Percentiles rank a stretch among this genome's conserved stretches.
phyloP scores from a whole-genome alignment of 2,888 invertebrate species.

The Sturmia bella region DNA sequence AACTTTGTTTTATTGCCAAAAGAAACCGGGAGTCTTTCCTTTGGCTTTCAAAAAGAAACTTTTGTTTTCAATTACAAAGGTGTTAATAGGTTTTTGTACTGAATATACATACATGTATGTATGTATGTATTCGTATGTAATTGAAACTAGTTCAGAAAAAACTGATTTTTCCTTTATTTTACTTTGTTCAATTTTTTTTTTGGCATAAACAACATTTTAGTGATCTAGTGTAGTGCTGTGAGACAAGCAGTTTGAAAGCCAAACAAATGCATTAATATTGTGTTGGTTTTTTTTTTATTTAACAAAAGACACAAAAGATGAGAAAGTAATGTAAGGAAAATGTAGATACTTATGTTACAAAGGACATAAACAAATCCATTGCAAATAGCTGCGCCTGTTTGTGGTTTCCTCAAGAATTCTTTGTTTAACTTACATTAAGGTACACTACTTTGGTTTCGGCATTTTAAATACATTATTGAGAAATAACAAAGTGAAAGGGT shows the following conservation, averaged over 20 bases:
- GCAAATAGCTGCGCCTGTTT: slow-evolving; percentile 6
- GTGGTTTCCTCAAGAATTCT: slow-evolving; percentile 11
- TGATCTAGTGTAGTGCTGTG: neutral
- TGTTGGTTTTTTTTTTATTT: slow-evolving; percentile 6
- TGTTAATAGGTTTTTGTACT: no score
- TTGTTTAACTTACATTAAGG: neutral
- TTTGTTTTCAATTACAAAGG: no score
- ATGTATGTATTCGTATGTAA: no score
- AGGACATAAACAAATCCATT: slow-evolving; percentile 28
- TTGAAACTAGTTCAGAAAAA: no score
- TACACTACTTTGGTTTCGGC: slow-evolving; percentile 15
- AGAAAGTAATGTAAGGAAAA: slow-evolving; percentile 1
- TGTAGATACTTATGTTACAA: slow-evolving; percentile 28
- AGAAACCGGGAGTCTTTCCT: no score
- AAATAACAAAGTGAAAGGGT: neutral
- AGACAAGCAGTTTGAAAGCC: slow-evolving; percentile 12
- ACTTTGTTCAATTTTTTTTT: neutral
- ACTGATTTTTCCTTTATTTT: neutral
- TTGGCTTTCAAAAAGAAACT: no score
- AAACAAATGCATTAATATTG: slow-evolving; percentile 45
- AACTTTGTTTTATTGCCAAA: no score
- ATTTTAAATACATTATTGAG: neutral
- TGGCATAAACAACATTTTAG: neutral
- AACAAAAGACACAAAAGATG: slow-evolving; percentile 23
- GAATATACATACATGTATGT: no score